Evolutionary conservation across 2,113 vertebrate genomes (phyloP), one percentile per base, ranked within the genome.

Genomic region (Sclerurus mexicanus): DNA sequence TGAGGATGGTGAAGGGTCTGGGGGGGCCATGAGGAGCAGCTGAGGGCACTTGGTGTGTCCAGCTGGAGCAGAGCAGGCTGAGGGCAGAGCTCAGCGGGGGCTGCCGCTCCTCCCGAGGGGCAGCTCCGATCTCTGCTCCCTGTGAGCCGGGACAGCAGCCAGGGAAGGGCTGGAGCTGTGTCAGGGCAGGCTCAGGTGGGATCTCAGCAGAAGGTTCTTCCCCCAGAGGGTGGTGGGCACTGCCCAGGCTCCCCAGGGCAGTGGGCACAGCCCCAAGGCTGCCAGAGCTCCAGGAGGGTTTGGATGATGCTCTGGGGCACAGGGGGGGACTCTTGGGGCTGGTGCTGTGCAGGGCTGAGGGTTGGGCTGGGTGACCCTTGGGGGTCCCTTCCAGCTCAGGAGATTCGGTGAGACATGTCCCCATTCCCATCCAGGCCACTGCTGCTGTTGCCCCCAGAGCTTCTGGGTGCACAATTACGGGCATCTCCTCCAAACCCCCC

Each of bases 291-390:
- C 71, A 72, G 80, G 80, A 30, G 80, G 12, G 4, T 28, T 82
- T 50, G 55, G 55, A 56, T 56, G 55, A 33, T 56, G 19, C 55
- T 56, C 55, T 56, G 55, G 55, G 55, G 46, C 13, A 1, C 55
- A 50, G 56, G 56, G 7, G 11, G 46, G 24, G 64, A 1, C 1
- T 59, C 14, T 8, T 71, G 37, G 56, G 53, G 60, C 6, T 58
- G 56, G 12, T 12, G 10, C 52, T 69, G 64, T 5, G 47, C 67
- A 72, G 56, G 67, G 37, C 0, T 3, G 0, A 9, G 44, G 1
- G 23, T 1, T 37, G 68, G 1, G 0, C 6, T 58, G 3, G 3
- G 2, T 22, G 20, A 8, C 20, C 69, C 47, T 7, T 8, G 35
- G 2, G 37, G 37, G 7, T 21, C 62, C 13, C 24, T 75, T 2